Conservation (phyloP, 2,113 vertebrate species). For the Macaca nemestrina region DNA sequence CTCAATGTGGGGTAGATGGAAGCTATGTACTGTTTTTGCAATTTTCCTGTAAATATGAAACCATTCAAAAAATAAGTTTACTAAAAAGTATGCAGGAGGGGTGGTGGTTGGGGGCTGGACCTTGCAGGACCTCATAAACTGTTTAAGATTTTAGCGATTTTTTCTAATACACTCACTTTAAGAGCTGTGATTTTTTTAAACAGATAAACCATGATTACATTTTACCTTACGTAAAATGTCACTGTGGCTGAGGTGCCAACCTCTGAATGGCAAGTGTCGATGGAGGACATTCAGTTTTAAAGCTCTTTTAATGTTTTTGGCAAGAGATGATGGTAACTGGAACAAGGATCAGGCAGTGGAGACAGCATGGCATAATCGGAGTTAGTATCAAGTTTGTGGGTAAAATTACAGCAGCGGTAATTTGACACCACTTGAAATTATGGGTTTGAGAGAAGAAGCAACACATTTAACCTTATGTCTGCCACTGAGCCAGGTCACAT, state of each 20-base stretch:
- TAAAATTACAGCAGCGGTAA: background rate
- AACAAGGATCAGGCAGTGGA: background rate
- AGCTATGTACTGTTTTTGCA: background rate
- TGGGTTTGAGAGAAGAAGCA: background rate
- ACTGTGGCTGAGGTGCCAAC: background rate
- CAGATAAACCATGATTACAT: background rate
- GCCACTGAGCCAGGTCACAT: background rate
- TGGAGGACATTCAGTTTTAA: background rate
- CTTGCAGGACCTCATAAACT: background rate
- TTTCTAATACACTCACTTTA: background rate
- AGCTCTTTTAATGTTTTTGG: background rate
- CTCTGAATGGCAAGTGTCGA: background rate
- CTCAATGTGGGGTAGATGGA: background rate
- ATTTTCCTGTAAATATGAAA: background rate
- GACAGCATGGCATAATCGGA: background rate
- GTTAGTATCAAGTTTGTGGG: background rate
- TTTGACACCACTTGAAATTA: background rate
- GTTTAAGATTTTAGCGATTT: background rate
- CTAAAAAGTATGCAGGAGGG: background rate
- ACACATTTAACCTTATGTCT: background rate
- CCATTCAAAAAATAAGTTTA: background rate
- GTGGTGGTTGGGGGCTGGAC: background rate
- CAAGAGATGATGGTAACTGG: background rate
- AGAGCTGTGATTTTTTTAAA: background rate
- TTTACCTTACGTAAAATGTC: background rate